phyloP scores from a whole-genome alignment of 2,113 vertebrate species.

The Clarias batrachus region DNA sequence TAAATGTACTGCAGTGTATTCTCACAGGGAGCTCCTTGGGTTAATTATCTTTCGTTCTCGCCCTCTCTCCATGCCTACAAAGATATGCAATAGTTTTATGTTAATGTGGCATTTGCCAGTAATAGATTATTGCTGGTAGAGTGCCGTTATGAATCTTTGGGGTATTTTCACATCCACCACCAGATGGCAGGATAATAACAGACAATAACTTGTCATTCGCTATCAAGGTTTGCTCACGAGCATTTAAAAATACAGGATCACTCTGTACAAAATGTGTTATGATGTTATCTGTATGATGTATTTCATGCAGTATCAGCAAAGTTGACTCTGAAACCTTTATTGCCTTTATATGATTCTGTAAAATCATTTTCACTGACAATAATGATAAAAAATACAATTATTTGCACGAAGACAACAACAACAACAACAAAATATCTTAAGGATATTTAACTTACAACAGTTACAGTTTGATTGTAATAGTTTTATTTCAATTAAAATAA shows the following conservation, averaged over 20 bases:
- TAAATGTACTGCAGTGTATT: too few species aligned
- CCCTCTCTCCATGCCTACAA: background rate
- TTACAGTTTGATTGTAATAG: background rate
- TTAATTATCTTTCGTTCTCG: background rate
- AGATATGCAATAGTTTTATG: background rate
- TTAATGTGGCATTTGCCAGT: background rate
- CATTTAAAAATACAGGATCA: background rate
- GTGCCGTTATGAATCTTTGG: background rate
- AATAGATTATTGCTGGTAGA: background rate
- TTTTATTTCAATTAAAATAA: background rate
- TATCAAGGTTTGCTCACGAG: background rate
- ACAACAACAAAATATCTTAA: background rate
- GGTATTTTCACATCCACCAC: background rate
- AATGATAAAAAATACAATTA: too few species aligned
- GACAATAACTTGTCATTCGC: background rate
- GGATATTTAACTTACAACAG: background rate
- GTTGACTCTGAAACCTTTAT: too few species aligned
- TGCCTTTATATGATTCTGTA: too few species aligned
- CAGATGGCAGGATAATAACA: constrained; percentile 37
- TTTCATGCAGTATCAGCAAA: background rate
- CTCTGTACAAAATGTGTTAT: background rate
- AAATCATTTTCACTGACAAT: background rate
- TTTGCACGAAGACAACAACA: background rate
- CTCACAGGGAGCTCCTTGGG: too few species aligned
- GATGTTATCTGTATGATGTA: background rate